A percentile compares a stretch with the other conserved stretches of the same genome.
Evolutionary conservation across 2,888 invertebrate species (phyloP).

Genomic region (Schizaphis graminum): DNA sequence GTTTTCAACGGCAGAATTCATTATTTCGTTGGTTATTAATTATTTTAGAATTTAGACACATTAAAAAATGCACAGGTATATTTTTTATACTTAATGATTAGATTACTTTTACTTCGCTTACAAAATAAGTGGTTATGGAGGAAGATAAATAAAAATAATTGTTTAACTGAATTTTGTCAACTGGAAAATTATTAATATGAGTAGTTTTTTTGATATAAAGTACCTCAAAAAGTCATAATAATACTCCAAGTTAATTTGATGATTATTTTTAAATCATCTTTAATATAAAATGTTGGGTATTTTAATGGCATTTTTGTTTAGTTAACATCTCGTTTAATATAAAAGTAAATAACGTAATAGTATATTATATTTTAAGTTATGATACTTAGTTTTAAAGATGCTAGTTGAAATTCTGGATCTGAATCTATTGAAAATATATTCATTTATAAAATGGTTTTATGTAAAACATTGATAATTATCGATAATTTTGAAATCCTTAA

Average conservation of each 20-base stretch:
- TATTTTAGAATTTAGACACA: not conserved
- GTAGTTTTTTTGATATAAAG: constrained; percentile 27
- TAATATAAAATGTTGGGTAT: not conserved
- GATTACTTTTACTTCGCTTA: not conserved
- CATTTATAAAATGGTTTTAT: not conserved
- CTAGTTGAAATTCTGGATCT: too few relatives aligned
- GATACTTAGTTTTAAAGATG: not conserved
- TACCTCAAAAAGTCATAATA: not conserved
- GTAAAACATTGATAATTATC: not conserved
- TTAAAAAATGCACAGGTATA: not conserved
- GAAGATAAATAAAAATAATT: constrained; percentile 43
- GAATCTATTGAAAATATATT: not conserved
- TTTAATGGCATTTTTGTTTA: not conserved
- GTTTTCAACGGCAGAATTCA: not conserved
- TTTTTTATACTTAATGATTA: constrained; percentile 23
- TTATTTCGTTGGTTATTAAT: constrained; percentile 43
- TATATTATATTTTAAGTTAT: not conserved
- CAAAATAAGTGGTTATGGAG: not conserved
- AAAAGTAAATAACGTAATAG: not conserved
- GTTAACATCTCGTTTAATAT: not conserved
- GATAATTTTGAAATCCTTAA: not conserved
- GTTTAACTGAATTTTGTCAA: not conserved
- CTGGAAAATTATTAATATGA: constrained; percentile 17
- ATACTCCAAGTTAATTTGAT: not conserved
- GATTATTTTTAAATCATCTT: not conserved